Evolutionary conservation across 2,888 invertebrate species (phyloP), one percentile per base, ranked within the genome.

Genomic region (Plemyria rubiginata): DNA sequence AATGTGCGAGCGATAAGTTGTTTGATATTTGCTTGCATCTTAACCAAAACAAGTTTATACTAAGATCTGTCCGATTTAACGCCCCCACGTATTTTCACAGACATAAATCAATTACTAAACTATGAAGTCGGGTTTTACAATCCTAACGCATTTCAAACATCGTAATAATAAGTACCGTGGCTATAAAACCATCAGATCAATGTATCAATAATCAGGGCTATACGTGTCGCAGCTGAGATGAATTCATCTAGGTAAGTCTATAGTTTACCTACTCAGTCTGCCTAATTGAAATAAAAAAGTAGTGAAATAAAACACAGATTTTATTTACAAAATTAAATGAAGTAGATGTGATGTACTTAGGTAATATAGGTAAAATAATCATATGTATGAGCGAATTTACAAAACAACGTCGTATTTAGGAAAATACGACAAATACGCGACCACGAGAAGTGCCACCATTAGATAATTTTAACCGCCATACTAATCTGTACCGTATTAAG

Each of bases 181-280:
- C 65, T 71, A 72, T 75, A 73, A 72, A 72, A 70, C 52, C 65
- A 66, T 71, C 71, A 65, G 67, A 72, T 69, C 72, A 74, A 75
- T 74, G 70, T 48, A 55, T 48, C 48, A 48, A 55, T 49, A 55
- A 55, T 48, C 55, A 73, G 70, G 62, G 67, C 66, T 62, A 70
- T 70, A 65, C 60, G 55, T 50, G 49, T 13, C 60, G 40, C 45
- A 65, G 65, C 54, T 36, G 4, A 61, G 5, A 5, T 4, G 5
- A 22, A 40, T 54, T 48, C 15, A 57, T 16, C 54, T 61, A 22
- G 16, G 22, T 38, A 15, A 62, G n/a, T n/a, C 13, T 50, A 29
- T 29, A 29, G 29, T 29, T 29, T n/a, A n/a, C n/a, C n/a, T 29
- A 1, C 7, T 29, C 7, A 7, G 29, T 6, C 29, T 29, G 1